Percentiles rank a stretch among this genome's conserved stretches.
phyloP scores from a whole-genome alignment of 2,888 invertebrate genomes.

The Drosophila macrospina region DNA sequence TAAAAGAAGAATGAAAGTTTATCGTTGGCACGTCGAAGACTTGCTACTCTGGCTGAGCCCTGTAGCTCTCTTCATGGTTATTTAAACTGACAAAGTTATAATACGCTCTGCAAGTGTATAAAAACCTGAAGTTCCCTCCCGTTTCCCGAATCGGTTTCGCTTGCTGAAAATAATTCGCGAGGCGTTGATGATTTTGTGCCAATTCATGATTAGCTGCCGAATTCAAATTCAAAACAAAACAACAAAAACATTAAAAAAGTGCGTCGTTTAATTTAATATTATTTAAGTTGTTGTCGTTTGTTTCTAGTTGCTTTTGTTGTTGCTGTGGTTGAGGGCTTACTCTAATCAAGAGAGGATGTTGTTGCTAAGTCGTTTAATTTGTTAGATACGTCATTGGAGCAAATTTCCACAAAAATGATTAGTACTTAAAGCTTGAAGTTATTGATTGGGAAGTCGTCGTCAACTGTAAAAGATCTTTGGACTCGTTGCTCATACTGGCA shows the following conservation, averaged over 20 bases:
- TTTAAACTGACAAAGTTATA: too few relatives aligned
- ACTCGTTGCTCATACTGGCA: background rate
- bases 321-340: background rate
- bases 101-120: background rate
- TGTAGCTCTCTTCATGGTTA: too few relatives aligned
- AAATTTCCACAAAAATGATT: slow-evolving; percentile 7
- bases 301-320: slow-evolving; percentile 4
- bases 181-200: slow-evolving; percentile 44
- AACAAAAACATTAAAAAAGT: slow-evolving; percentile 15
- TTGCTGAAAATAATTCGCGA: slow-evolving; percentile 13
- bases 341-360: slow-evolving; percentile 7
- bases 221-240: slow-evolving; percentile 26
- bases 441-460: slow-evolving; percentile 14
- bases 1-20: too few relatives aligned
- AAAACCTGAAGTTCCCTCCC: slow-evolving; percentile 32
- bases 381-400: slow-evolving; percentile 4
- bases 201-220: slow-evolving; percentile 59
- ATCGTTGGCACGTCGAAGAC: too few relatives aligned
- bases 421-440: slow-evolving; percentile 1
- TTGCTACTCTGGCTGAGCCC: too few relatives aligned
- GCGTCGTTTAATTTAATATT: slow-evolving; percentile 24
- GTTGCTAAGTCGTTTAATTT: background rate
- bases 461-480: slow-evolving; percentile 5
- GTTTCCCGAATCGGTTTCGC: slow-evolving; percentile 23
- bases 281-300: background rate